Percentiles rank a stretch among this genome's conserved stretches.
These are phyloP conservation scores for Thymallus thymallus DNA, from an alignment of 2,113 vertebrate genomes.

Conservation along the genomic window DNA sequence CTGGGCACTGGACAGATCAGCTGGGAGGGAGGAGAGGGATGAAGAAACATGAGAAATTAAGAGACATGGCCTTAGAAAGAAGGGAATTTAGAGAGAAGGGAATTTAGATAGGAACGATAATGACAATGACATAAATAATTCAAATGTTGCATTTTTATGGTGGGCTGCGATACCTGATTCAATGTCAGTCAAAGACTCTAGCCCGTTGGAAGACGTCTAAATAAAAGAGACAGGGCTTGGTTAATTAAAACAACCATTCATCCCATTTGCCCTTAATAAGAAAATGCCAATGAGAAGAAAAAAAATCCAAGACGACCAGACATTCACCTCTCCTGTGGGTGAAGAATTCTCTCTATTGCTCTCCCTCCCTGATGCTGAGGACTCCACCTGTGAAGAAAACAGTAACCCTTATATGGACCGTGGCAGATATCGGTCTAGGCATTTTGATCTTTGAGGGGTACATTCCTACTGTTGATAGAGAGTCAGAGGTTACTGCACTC, in stretches of 20 bases:
- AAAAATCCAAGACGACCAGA: neutral
- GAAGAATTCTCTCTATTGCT: constrained; percentile 63
- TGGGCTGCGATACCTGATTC: constrained; percentile 79
- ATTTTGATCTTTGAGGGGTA: neutral
- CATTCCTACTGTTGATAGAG: neutral
- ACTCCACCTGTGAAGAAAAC: constrained; percentile 53
- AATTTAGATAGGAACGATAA: neutral
- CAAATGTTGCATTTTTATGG: neutral
- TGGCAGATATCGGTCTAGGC: neutral
- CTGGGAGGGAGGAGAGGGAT: constrained; percentile 24
- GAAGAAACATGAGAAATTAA: neutral
- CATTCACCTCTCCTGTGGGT: constrained; percentile 72
- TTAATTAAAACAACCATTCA: neutral
- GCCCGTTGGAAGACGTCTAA: constrained; percentile 85
- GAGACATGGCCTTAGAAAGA: neutral
- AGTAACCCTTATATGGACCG: neutral
- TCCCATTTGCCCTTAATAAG: no score
- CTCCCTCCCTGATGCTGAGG: constrained; percentile 61
- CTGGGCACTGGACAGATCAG: constrained; percentile 72
- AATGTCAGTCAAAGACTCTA: constrained; percentile 90
- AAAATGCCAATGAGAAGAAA: no score
- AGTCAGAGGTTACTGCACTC: constrained; percentile 23
- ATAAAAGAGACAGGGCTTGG: neutral
- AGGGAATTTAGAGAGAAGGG: neutral
- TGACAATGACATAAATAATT: neutral